Base-by-base conservation (phyloP, 2,888 invertebrate genomes). In the Magallana nippona region DNA sequence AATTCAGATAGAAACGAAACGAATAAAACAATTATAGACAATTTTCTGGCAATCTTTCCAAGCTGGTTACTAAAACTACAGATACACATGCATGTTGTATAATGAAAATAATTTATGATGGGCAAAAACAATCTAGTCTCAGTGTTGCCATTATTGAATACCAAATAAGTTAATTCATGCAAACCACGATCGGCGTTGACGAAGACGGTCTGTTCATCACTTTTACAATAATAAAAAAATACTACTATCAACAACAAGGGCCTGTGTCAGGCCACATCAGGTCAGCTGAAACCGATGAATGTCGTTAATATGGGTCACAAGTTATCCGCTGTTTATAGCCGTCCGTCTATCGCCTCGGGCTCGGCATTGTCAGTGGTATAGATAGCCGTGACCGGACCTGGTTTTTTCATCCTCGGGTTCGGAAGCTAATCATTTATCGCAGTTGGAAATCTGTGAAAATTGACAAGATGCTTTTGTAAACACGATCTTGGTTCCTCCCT, bases 381-480 rank as follows among this genome's bases (percentile, higher is more conserved):
- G 58, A 80, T 80, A 55, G 58, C 58, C 57, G 58, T 80, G 57
- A 57, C 57, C 27, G 32, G 58, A 80, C 71, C 32, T 10, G 71
- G 27, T 32, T 71, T 44, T 27, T 27, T 32, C 27, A 71, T 71
- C 71, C 71, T 71, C 71, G 55, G 63, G 82, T 71, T 82, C 82
- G 82, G 63, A 81, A 32, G 60, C 55, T 82, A 63, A 82, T 82
- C 82, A 82, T 63, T 82, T 82, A 82, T 82, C 82, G 60, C 82
- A n/a, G 82, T 71, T 82, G 58, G 82, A 63, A 55, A 82, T 82
- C 82, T 63, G 55, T 60, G 71, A 60, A 55, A 71, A 58, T 55
- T 63, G 60, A 71, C 71, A 55, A 71, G 71, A 60, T 63, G 63
- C 60, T 58, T 82, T 82, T 82, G 82, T 82, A 82, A 82, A 82